Conservation (phyloP, 2,888 invertebrate genomes). For the Cabera pusaria region DNA sequence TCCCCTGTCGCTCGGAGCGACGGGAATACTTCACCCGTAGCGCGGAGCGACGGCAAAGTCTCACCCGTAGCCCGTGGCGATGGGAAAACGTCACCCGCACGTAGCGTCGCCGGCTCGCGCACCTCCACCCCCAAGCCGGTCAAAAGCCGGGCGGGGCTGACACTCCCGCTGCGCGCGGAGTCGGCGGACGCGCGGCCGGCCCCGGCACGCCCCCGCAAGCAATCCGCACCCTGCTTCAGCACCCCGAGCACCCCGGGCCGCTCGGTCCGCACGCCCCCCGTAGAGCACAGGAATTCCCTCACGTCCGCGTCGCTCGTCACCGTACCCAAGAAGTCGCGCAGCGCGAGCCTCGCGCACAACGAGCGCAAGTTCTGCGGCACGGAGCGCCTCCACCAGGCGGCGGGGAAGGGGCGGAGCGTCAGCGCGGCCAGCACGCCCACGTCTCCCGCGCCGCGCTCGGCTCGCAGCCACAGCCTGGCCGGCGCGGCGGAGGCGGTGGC, state of each 20-base stretch:
- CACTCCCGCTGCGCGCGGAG: constrained; percentile 57
- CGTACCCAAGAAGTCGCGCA: constrained; percentile 69
- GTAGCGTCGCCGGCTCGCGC: constrained; percentile 46
- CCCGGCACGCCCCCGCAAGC: constrained; percentile 62
- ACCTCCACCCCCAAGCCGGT: constrained; percentile 57
- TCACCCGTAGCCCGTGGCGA: constrained; percentile 41
- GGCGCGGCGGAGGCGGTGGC: constrained; percentile 57
- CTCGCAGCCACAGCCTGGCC: constrained; percentile 71
- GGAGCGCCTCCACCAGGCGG: constrained; percentile 51
- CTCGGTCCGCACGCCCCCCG: constrained; percentile 56
- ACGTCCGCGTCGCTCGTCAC: constrained; percentile 44
- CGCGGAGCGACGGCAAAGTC: constrained; percentile 35
- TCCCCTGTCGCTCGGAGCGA: constrained; percentile 37
- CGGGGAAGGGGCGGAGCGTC: constrained; percentile 42
- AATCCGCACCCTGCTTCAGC: constrained; percentile 70
- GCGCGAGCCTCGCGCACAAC: constrained; percentile 63
- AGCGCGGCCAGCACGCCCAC: constrained; percentile 57
- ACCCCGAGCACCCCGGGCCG: constrained; percentile 60
- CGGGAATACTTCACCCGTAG: no score
- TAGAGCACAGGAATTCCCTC: constrained; percentile 57
- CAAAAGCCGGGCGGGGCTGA: constrained; percentile 46
- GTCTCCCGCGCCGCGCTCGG: constrained; percentile 41
- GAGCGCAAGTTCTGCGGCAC: constrained; percentile 63
- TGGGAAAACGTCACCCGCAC: not conserved
- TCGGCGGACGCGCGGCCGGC: constrained; percentile 34